Evolutionary conservation across 2,888 invertebrate genomes (phyloP).

Genomic region (Cryptosula pallasiana): DNA sequence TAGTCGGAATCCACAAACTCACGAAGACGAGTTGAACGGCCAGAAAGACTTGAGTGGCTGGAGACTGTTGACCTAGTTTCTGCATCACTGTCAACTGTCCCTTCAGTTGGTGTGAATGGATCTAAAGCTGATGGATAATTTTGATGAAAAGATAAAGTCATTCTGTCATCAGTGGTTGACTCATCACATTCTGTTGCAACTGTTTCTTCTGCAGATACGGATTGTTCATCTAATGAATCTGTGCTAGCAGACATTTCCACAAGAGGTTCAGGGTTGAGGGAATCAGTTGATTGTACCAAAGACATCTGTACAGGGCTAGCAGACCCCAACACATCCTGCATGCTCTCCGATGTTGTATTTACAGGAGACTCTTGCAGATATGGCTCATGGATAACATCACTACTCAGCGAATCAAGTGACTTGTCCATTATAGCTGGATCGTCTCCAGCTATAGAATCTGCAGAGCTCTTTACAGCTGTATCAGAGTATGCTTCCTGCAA

Average conservation of each 20-base stretch:
- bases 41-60: not conserved
- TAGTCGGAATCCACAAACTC: constrained; percentile 17
- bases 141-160: constrained; percentile 24
- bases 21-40: constrained; percentile 5
- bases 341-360: not conserved
- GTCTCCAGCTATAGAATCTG: not conserved
- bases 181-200: not conserved
- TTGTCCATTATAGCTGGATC: not conserved
- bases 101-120: constrained; percentile 7
- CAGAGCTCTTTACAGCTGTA: not conserved
- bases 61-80: not conserved
- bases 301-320: not conserved
- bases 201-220: not conserved
- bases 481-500: not conserved
- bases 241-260: constrained; percentile 1
- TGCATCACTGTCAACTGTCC: not conserved
- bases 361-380: constrained; percentile 20
- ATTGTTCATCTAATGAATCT: not conserved
- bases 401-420: constrained; percentile 16
- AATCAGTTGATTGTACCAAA: not conserved
- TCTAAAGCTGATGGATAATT: constrained; percentile 3
- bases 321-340: not conserved
- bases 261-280: not conserved
- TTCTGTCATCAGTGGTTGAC: not conserved
- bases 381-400: constrained; percentile 9